These are phyloP conservation scores for Podotricha telesiphe DNA, from an alignment of 2,888 invertebrate genomes.

Conservation along the genomic window DNA sequence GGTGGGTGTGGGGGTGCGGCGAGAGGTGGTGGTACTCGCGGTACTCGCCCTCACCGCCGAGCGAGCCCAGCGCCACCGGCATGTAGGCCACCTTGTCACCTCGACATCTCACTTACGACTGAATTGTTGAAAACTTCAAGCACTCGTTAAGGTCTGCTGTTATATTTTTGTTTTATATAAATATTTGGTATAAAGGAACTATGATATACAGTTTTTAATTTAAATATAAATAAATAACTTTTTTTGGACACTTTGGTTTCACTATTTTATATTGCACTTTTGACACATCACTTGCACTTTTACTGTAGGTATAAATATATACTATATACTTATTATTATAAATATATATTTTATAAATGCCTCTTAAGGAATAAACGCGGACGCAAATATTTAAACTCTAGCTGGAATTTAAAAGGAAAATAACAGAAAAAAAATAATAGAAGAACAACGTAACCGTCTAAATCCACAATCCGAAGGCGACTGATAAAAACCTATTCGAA, in stretches of 20 bases:
- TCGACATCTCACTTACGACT: constrained; percentile 70
- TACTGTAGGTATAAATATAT: no score
- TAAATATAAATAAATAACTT: constrained; percentile 34
- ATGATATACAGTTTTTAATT: constrained; percentile 10
- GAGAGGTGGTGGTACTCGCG: constrained; percentile 77
- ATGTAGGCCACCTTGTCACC: constrained; percentile 87
- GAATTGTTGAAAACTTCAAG: neutral
- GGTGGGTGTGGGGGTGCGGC: constrained; percentile 65
- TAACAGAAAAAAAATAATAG: constrained; percentile 42
- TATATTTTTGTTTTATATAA: neutral
- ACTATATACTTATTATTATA: no score
- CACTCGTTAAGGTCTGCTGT: neutral
- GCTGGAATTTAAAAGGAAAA: constrained; percentile 29
- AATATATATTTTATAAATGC: constrained; percentile 3
- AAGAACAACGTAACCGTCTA: constrained; percentile 46
- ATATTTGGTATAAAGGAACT: constrained; percentile 28
- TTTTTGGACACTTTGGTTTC: constrained; percentile 68
- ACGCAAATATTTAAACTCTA: constrained; percentile 12
- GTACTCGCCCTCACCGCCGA: constrained; percentile 86
- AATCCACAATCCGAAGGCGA: constrained; percentile 61
- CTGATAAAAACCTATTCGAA: constrained; percentile 82
- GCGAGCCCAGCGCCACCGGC: constrained; percentile 86
- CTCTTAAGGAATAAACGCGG: constrained; percentile 2
- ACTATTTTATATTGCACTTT: constrained; percentile 45
- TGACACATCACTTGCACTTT: constrained; percentile 25